These are phyloP conservation scores for Erebia aethiops DNA, from an alignment of 2,888 invertebrate species.

Conservation along the genomic window DNA sequence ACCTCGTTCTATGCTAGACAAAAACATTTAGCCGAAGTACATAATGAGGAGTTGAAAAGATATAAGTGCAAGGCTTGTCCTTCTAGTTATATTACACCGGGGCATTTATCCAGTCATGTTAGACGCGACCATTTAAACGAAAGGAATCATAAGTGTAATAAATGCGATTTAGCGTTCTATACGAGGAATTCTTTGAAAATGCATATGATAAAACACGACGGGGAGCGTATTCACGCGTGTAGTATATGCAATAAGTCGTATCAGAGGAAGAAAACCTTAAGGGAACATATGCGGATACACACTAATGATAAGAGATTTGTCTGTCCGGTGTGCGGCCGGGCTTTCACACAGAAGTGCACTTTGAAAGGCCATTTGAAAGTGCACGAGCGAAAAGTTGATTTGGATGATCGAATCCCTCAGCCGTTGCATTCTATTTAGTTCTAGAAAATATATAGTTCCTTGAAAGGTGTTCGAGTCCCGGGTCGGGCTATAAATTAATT, in stretches of 20 bases:
- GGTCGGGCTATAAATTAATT: too few relatives aligned
- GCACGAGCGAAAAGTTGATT: slow-evolving; percentile 64
- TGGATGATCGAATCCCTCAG: slow-evolving; percentile 53
- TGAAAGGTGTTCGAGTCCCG: too few relatives aligned
- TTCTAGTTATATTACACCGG: slow-evolving; percentile 76
- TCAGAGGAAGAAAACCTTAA: slow-evolving; percentile 71
- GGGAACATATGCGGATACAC: slow-evolving; percentile 75
- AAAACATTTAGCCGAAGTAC: slow-evolving; percentile 73
- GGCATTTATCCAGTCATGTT: slow-evolving; percentile 73
- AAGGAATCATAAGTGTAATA: slow-evolving; percentile 75
- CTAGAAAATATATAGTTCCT: not conserved
- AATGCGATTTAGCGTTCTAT: slow-evolving; percentile 80
- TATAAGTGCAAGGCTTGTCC: slow-evolving; percentile 77
- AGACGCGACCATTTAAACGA: slow-evolving; percentile 73
- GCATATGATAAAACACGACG: slow-evolving; percentile 83
- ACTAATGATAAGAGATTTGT: slow-evolving; percentile 73
- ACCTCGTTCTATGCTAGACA: slow-evolving; percentile 73
- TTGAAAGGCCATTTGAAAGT: slow-evolving; percentile 74
- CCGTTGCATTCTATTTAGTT: slow-evolving; percentile 31
- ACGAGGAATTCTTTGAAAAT: slow-evolving; percentile 80
- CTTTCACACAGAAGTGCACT: slow-evolving; percentile 77
- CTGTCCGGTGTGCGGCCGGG: slow-evolving; percentile 72
- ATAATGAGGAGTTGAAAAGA: slow-evolving; percentile 72
- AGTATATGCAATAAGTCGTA: slow-evolving; percentile 77
- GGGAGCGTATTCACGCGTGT: slow-evolving; percentile 78